These are phyloP conservation scores for Agrochola litura DNA, from an alignment of 2,888 invertebrate species.

Conservation along the genomic window DNA sequence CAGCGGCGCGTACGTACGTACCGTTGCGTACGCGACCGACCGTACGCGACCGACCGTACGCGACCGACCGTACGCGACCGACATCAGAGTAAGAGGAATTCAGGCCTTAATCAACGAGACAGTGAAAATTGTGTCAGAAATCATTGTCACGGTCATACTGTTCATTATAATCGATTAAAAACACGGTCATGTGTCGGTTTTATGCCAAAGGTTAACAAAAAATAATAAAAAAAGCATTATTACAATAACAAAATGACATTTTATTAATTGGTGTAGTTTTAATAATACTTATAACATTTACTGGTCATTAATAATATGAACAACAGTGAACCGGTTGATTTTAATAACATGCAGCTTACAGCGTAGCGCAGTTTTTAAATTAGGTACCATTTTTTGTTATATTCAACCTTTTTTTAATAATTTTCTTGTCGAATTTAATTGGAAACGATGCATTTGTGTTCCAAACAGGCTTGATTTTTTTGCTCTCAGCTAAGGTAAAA, in stretches of 20 bases:
- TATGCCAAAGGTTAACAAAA: background rate
- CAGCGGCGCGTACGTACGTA: no score
- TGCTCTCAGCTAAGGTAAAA: background rate
- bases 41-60: no score
- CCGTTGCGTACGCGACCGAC: no score
- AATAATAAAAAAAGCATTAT: background rate
- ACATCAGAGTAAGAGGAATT: no score
- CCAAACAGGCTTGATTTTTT: background rate
- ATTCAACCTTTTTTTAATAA: background rate
- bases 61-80: no score
- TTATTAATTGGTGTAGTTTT: slow-evolving; percentile 15
- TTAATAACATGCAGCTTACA: background rate
- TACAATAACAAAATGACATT: slow-evolving; percentile 8
- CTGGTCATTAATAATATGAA: background rate
- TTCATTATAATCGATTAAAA: slow-evolving; percentile 4
- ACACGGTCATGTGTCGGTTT: slow-evolving; percentile 6
- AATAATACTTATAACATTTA: background rate
- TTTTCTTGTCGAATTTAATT: background rate
- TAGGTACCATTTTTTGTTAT: background rate
- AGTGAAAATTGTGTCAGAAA: background rate
- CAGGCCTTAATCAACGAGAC: no score
- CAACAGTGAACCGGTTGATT: slow-evolving; percentile 10
- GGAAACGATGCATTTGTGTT: background rate
- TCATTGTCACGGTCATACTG: slow-evolving; percentile 12
- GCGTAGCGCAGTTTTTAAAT: background rate